Evolutionary conservation across 2,797 vertebrate genomes (phyloP).

Genomic region (Sebastes itinus): DNA sequence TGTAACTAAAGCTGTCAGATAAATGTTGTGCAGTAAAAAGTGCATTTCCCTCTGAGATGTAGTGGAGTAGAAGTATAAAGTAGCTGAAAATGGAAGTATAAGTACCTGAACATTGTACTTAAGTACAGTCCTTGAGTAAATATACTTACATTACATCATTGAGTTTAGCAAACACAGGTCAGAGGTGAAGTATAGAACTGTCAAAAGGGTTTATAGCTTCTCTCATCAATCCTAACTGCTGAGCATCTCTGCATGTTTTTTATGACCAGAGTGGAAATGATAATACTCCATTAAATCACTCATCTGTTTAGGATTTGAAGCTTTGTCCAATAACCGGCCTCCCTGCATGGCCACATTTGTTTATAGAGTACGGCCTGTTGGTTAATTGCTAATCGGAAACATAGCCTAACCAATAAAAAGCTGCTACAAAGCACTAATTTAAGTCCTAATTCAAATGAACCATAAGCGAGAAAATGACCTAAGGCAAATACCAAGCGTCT

Average conservation of each 20-base stretch:
- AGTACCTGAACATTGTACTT: too few species aligned
- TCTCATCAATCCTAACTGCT: not conserved
- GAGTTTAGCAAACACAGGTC: not conserved
- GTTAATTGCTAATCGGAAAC: constrained; percentile 69
- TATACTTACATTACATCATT: not conserved
- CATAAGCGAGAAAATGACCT: constrained; percentile 68
- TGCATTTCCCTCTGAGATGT: too few species aligned
- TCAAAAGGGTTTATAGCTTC: not conserved
- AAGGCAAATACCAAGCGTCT: constrained; percentile 66
- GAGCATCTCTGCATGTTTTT: constrained; percentile 11
- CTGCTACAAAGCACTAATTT: constrained; percentile 64
- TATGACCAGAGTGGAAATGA: constrained; percentile 39
- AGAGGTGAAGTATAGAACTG: not conserved
- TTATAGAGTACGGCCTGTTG: constrained; percentile 56
- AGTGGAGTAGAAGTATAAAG: too few species aligned
- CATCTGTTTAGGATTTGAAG: constrained; percentile 60
- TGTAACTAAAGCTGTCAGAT: too few species aligned
- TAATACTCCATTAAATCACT: constrained; percentile 50
- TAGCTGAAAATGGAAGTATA: too few species aligned
- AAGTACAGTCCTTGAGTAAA: too few species aligned
- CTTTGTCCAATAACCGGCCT: constrained; percentile 45
- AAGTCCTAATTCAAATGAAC: constrained; percentile 66
- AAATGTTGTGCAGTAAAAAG: too few species aligned
- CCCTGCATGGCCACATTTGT: constrained; percentile 30
- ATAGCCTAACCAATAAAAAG: constrained; percentile 59